Evolutionary conservation across 2,888 invertebrate species (phyloP).

Genomic region (Pterobdella sp.): DNA sequence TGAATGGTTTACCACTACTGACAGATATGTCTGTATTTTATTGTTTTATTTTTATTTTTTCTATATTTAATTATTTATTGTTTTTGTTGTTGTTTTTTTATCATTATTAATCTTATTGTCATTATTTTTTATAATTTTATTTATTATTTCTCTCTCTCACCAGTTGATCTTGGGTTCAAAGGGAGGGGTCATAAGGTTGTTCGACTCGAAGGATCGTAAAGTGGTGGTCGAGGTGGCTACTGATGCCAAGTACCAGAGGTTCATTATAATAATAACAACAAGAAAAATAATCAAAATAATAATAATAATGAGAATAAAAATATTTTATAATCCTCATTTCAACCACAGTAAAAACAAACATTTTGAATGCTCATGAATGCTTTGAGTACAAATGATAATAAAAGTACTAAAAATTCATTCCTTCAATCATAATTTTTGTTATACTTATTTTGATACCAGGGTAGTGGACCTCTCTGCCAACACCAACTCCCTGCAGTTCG

Average conservation of each 20-base stretch:
- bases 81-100: not conserved
- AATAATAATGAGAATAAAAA: not conserved
- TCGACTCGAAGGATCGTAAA: slow-evolving; percentile 59
- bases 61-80: not conserved
- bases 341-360: not conserved
- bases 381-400: too few species aligned
- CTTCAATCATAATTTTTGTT: too few species aligned
- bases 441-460: not conserved
- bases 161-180: slow-evolving; percentile 57
- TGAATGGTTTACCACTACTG: slow-evolving; percentile 59
- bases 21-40: slow-evolving; percentile 52
- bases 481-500: not conserved
- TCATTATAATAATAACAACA: too few species aligned
- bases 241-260: slow-evolving; percentile 45
- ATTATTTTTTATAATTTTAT: slow-evolving; percentile 11
- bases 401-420: too few species aligned
- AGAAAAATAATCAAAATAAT: not conserved
- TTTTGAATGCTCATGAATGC: too few species aligned
- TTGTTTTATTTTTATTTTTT: not conserved
- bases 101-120: not conserved
- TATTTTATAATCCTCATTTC: not conserved
- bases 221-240: slow-evolving; percentile 56
- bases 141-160: slow-evolving; percentile 13
- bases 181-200: slow-evolving; percentile 56
- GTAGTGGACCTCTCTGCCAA: not conserved